Evolutionary conservation across 1,140 invertebrate genomes (phyloP), one percentile per base, ranked within the genome.

Genomic region (Panagrolaimus sp.): DNA sequence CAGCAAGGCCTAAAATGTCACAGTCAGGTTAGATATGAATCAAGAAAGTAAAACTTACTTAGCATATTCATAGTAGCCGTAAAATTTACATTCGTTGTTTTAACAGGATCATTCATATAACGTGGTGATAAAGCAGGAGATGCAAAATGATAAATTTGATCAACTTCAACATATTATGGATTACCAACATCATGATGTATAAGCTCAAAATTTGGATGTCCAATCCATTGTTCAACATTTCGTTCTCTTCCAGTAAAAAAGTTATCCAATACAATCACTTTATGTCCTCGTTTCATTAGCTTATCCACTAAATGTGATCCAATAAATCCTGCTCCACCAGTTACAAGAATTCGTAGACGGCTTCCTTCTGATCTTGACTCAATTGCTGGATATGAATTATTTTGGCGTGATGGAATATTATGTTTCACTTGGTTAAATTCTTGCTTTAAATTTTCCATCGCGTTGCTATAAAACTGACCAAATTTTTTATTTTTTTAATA

Each of bases 21-120:
- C n/a, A n/a, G n/a, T n/a, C n/a, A n/a, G n/a, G n/a, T n/a, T n/a
- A n/a, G n/a, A n/a, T n/a, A n/a, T n/a, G n/a, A n/a, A n/a, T n/a
- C n/a, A n/a, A n/a, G n/a, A n/a, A n/a, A n/a, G n/a, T n/a, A n/a
- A n/a, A n/a, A n/a, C 65, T 82, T 51, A 43, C 94, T 94, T 73
- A 98, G 86, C 87, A 99, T 92, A 86, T 99, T 99, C 72, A 98
- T 97, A n/a, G 96, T 98, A 1, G 94, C 95, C 73, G 98, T 87
- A 16, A 94, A 96, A 84, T 98, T 99, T 1, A 95, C 98, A 84
- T 99, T 99, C 67, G 99, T 94, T 20, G 96, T 99, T 86, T 99
- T 98, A 0, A 99, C 95, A 44, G 96, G 96, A 87, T 99, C 99
- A 77, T 92, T 90, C 96, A 98, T 98, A 81, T 99, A 99, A 86